A percentile compares a stretch with the other conserved stretches of the same genome.
Evolutionary conservation across 2,797 vertebrate genomes (phyloP).

Genomic region (Thamnophis elegans): DNA sequence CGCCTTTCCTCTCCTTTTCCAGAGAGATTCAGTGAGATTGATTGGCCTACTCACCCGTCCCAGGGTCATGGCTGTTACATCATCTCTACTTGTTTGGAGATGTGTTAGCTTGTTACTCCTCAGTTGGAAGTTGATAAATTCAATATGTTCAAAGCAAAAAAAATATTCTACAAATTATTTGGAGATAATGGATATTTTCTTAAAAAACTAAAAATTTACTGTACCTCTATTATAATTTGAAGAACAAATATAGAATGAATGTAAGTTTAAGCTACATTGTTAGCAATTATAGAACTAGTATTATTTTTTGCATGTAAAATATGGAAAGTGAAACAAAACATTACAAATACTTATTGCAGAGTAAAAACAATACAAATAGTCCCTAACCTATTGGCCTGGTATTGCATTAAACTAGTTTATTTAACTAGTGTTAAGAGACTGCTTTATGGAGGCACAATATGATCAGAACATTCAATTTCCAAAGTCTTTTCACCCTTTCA

Average conservation of each 20-base stretch:
- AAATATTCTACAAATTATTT: neutral
- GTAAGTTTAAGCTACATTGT: neutral
- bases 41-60: neutral
- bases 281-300: neutral
- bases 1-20: neutral
- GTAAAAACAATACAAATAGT: neutral
- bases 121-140: neutral
- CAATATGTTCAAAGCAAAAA: neutral
- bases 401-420: neutral
- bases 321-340: neutral
- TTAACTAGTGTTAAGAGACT: neutral
- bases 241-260: neutral
- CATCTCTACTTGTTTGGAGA: neutral
- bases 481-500: neutral
- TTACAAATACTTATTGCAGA: neutral
- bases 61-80: neutral
- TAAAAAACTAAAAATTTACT: neutral
- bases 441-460: neutral
- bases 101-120: neutral
- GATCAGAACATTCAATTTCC: neutral
- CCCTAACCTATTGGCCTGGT: neutral
- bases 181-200: neutral
- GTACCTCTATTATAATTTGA: neutral
- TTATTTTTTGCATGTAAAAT: neutral
- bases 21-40: neutral